A percentile compares a stretch with the other conserved stretches of the same genome.
Evolutionary conservation across 37 sponge, comb jelly and placozoan genomes (phyloP).

Genomic region (Cliona cf. orientalis): DNA sequence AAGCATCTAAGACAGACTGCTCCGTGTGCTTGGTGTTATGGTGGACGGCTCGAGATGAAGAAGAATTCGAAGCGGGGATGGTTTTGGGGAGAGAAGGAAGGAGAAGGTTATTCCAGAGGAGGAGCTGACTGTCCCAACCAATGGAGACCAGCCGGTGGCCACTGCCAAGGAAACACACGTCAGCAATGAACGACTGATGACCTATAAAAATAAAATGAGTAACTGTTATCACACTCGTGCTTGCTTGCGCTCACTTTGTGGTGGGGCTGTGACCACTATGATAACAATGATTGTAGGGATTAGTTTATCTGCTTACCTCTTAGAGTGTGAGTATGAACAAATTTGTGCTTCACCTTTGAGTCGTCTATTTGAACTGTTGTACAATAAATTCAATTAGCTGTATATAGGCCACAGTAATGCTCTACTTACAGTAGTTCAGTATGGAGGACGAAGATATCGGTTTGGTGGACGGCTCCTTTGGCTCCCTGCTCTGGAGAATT

Average conservation of each 20-base stretch:
- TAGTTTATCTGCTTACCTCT: constrained; percentile 30
- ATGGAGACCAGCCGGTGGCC: constrained; percentile 28
- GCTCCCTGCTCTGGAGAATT: constrained; percentile 24
- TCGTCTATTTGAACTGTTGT: constrained; percentile 15
- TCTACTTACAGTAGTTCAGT: constrained; percentile 50
- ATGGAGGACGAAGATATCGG: constrained; percentile 15
- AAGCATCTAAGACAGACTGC: constrained; percentile 4
- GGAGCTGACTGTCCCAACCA: constrained; percentile 57
- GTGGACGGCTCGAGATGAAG: not conserved
- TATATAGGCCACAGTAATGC: not conserved
- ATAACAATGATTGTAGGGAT: no score
- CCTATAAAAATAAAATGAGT: not conserved
- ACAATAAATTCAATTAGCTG: not conserved
- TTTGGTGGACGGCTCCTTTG: not conserved
- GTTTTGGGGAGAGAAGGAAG: not conserved
- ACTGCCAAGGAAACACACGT: not conserved
- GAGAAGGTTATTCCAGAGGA: constrained; percentile 40
- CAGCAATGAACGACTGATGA: constrained; percentile 31
- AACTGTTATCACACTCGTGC: not conserved
- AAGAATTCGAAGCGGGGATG: no score
- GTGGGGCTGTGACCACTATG: no score
- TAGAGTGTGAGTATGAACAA: constrained; percentile 23
- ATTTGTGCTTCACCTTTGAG: not conserved
- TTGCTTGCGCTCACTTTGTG: no score
- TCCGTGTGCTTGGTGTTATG: not conserved